phyloP scores from a whole-genome alignment of 2,888 invertebrate genomes.

The Acanthococcus lagerstroemiae region DNA sequence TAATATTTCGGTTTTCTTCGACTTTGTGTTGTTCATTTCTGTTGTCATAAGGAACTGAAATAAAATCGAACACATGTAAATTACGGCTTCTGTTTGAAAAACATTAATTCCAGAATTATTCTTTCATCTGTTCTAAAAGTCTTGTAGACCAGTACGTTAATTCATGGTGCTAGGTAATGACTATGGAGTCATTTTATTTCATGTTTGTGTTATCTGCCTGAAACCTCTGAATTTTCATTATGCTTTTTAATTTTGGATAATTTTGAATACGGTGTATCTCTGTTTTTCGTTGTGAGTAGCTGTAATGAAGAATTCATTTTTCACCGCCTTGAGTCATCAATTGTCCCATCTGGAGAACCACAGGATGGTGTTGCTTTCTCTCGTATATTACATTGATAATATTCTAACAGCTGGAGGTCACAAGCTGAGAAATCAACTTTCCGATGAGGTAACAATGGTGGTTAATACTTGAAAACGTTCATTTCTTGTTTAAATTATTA shows the following conservation, averaged over 20 bases:
- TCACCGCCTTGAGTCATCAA: constrained; percentile 32
- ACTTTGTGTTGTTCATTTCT: too few relatives aligned
- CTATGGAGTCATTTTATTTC: too few relatives aligned
- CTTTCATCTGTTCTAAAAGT: too few relatives aligned
- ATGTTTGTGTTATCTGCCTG: too few relatives aligned
- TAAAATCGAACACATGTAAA: too few relatives aligned
- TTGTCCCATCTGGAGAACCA: constrained; percentile 32
- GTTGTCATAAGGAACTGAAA: too few relatives aligned
- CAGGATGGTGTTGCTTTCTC: constrained; percentile 28
- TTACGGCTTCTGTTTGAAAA: too few relatives aligned
- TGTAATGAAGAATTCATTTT: constrained; percentile 28
- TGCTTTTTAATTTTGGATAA: neutral
- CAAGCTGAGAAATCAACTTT: constrained; percentile 13
- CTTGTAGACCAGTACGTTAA: too few relatives aligned
- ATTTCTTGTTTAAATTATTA: too few relatives aligned
- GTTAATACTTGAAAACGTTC: neutral
- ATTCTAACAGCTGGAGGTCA: constrained; percentile 4
- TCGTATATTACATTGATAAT: constrained; percentile 29
- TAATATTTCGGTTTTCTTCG: too few relatives aligned
- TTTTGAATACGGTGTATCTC: neutral
- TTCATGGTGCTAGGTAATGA: too few relatives aligned
- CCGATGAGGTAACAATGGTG: constrained; percentile 31
- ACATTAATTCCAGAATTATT: too few relatives aligned
- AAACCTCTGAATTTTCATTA: neutral
- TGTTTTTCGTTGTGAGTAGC: constrained; percentile 2